Evolutionary conservation across 2,888 invertebrate species (phyloP), one percentile per base, ranked within the genome.

Genomic region (Caenorhabditis sp.): DNA sequence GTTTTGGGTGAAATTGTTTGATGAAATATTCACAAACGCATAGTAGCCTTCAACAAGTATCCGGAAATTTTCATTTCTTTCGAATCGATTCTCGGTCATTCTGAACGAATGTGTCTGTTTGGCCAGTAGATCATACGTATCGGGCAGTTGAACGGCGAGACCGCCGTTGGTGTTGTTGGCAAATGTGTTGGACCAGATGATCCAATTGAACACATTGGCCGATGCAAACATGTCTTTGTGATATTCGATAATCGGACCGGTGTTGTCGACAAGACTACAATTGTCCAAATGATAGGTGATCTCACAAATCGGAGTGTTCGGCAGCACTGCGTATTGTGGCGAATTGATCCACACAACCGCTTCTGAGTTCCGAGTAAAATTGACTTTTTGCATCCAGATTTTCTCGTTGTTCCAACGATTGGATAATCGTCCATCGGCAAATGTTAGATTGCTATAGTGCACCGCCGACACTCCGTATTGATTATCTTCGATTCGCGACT

Each of bases 181-280:
- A 74, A 99, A 92, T 0, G 86, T 86, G 62, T 85, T 86, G 17
- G 86, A 86, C 80, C 79, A 88, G 17, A 88, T 66, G 27, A 93
- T 91, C 91, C 97, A 99, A 88, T 97, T 95, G 90, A 95, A 99
- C 0, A 99, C 91, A 89, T 99, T 99, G 86, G 97, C 97, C 0
- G 97, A 95, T 76, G 95, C 93, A 81, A 95, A 92, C 82, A 97
- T 92, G 89, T 99, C 95, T 85, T 95, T 68, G 67, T 88, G 78
- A 68, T 82, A 84, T 63, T 87, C 86, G 75, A 97, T 92, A 17
- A 96, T 95, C 2, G 89, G 89, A 88, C 91, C 92, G 0, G 93
- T 93, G 88, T 99, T 99, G 84, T 94, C 93, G 0, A 92, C 92
- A 50, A 99, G 93, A 69, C 93, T 90, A 61, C 93, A 93, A 79